Conservation (phyloP, 1,140 invertebrate genomes). For the Monomorium pharaonis region DNA sequence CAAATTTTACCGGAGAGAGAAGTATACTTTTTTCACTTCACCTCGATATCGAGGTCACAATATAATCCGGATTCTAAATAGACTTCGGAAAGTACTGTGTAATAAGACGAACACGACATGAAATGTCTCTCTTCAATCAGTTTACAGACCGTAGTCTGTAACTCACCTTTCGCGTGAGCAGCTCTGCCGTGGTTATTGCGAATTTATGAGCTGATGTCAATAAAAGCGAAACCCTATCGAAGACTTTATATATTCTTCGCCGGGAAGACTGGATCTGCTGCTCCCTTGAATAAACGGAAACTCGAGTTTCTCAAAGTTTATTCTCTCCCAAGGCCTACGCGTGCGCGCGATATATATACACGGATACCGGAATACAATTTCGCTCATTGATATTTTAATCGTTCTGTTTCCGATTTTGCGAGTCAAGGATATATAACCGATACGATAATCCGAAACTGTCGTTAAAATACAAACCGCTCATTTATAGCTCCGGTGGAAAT, state of each 20-base stretch:
- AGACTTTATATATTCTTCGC: conserved; percentile 44
- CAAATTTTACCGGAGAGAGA: background rate
- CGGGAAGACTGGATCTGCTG: background rate
- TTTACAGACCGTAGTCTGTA: background rate
- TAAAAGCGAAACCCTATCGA: conserved; percentile 25
- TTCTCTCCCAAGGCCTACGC: conserved; percentile 6
- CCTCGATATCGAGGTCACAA: background rate
- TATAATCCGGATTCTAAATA: background rate
- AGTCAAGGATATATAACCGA: conserved; percentile 14
- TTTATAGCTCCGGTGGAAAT: background rate
- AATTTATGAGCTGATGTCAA: conserved; percentile 63
- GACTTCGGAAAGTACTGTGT: background rate
- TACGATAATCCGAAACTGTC: conserved; percentile 25
- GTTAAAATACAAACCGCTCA: background rate
- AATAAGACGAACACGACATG: background rate
- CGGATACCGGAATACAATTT: conserved; percentile 22
- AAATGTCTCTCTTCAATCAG: background rate
- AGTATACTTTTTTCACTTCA: background rate
- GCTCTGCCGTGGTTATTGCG: background rate
- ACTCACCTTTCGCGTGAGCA: conserved; percentile 8
- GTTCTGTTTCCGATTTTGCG: background rate
- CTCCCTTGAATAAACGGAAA: conserved; percentile 57
- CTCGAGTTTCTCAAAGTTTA: conserved; percentile 55
- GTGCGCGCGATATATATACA: background rate
- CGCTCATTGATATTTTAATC: conserved; percentile 41